Base-by-base conservation (phyloP, 2,113 vertebrate species). In the Sturnira hondurensis region DNA sequence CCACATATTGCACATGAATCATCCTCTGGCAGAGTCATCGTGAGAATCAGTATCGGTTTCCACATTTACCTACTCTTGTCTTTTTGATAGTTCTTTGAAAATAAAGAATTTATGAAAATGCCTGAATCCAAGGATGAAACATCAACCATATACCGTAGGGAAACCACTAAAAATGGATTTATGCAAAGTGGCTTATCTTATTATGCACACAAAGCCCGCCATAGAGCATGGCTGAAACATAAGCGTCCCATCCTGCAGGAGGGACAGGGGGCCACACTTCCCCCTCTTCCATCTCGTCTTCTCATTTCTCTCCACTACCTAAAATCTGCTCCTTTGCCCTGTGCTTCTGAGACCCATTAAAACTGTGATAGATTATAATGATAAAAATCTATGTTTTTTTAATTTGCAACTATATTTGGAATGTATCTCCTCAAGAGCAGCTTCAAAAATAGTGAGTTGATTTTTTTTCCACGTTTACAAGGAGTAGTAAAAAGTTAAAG, bases 1-100 rank as follows among this genome's bases (percentile, higher is more conserved):
- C 96, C 95, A 93, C 96, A 97, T 90, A 89, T 7, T 93, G 89
- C 41, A 47, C 80, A 65, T 97, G 97, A 97, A 47, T 97, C 93
- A 96, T n/a, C 90, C 76, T 93, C 91, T 96, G 93, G 96, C 95
- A 86, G 73, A 24, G 19, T 2, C 2, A 33, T 89, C 87, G 50
- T 96, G 96, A 96, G 88, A 96, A 96, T 74, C 87, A 8, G 22
- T 14, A 14, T 81, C 87, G 71, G 73, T 91, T 97, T 92, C 90
- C 92, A 96, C 96, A 94, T 50, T 76, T 91, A 96, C 96, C 96
- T 96, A 94, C 96, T 96, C 83, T 56, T 93, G 88, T 86, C 73
- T 56, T 94, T 86, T 77, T 67, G 20, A 28, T 68, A 87, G 61
- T 54, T 54, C 22, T 95, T 89, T 90, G 36, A 56, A 84, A 91